Base-by-base conservation (phyloP, 2,797 vertebrate genomes). In the Alosa sapidissima region DNA sequence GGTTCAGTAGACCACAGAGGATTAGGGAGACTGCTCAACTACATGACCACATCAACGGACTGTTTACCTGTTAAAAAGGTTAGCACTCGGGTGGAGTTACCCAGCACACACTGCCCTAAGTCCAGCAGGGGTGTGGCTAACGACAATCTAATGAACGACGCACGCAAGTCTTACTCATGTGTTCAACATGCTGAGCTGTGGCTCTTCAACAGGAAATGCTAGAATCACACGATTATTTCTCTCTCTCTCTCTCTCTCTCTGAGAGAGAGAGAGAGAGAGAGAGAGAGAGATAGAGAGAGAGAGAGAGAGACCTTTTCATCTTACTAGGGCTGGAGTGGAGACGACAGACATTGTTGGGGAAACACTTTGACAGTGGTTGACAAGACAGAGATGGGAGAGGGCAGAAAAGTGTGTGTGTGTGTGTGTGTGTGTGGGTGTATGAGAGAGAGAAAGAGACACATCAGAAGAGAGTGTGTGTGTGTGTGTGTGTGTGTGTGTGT, bases 291-390 rank as follows among this genome's bases (percentile, higher is more conserved):
- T n/a, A n/a, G n/a, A n/a, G n/a, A n/a, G n/a, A n/a, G n/a, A n/a
- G n/a, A n/a, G n/a, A n/a, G n/a, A n/a, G n/a, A n/a, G 72, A 47
- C 72, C 36, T 47, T 78, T 78, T 19, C 72, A 78, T 78, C 5
- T 45, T 1, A 78, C 36, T 7, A 5, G 5, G 72, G 3, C 13
- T 41, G 36, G 13, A 47, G 14, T 21, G 7, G 6, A 45, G 14
- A 78, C 21, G 72, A 78, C 19, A 78, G 72, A 78, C 41, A 78
- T 19, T 45, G 11, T 5, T 16, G 41, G 14, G 14, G 16, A 21
- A 78, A 47, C 14, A 36, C 36, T 16, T 45, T 47, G 72, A 78
- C 41, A 45, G 36, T 78, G 72, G 41, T 41, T 78, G 72, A 78
- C 72, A 78, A 19, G 72, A 19, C 36, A 78, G 41, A 19, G 36